Evolutionary conservation across 2,888 invertebrate species (phyloP).

Genomic region (Campoletis raptor): DNA sequence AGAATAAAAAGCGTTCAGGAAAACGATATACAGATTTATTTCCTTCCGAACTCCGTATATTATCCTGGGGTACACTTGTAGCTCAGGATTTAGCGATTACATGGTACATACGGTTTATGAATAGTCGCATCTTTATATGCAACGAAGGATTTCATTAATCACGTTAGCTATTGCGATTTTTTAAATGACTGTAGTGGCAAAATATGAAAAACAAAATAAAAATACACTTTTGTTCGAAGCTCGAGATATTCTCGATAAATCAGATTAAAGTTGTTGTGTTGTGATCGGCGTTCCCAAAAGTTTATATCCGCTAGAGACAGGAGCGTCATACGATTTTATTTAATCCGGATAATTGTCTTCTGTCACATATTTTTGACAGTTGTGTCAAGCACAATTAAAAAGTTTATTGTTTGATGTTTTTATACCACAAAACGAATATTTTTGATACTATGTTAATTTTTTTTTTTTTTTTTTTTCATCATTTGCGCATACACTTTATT

Average conservation of each 20-base stretch:
- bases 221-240: not conserved
- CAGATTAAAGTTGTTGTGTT: no score
- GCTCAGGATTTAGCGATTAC: conserved; percentile 37
- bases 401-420: no score
- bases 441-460: no score
- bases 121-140: not conserved
- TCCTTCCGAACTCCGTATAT: conserved; percentile 36
- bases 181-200: not conserved
- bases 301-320: no score
- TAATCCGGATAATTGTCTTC: no score
- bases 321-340: no score
- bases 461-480: no score
- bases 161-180: not conserved
- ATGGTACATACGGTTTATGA: not conserved
- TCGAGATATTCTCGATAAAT: not conserved
- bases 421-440: no score
- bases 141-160: not conserved
- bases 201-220: not conserved
- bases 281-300: no score
- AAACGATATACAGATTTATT: conserved; percentile 55
- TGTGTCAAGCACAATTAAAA: no score
- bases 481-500: no score
- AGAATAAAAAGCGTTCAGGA: not conserved
- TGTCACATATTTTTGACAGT: no score
- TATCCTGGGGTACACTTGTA: conserved; percentile 30